phyloP scores from a whole-genome alignment of 2,113 vertebrate genomes.

The Myotis yumanensis region DNA sequence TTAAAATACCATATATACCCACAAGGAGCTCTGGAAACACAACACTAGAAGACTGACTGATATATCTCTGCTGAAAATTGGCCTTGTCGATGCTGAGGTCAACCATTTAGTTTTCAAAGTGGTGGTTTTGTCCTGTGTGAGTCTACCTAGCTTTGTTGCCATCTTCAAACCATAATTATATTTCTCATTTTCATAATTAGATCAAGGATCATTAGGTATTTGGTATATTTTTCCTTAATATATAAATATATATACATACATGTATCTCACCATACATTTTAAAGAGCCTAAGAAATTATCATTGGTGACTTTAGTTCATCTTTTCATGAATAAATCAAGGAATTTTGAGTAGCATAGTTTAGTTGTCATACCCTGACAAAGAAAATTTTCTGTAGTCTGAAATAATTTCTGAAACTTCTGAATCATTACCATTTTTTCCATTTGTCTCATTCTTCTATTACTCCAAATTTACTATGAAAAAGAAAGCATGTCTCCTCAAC shows the following conservation, averaged over 20 bases:
- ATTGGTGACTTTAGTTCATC: background rate
- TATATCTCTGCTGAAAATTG: background rate
- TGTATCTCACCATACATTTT: background rate
- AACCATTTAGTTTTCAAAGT: background rate
- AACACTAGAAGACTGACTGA: background rate
- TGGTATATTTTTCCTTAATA: background rate
- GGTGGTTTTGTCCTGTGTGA: background rate
- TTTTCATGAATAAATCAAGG: background rate
- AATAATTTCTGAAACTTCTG: background rate
- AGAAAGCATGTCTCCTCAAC: background rate
- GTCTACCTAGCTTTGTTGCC: background rate
- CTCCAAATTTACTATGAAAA: background rate
- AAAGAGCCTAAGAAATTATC: background rate
- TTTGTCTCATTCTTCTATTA: background rate
- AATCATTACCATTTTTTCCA: background rate
- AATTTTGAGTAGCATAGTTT: background rate
- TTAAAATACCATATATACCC: background rate
- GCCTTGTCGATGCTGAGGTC: background rate
- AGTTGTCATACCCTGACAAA: background rate
- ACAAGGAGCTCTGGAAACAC: background rate
- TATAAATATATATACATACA: background rate
- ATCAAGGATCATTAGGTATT: background rate
- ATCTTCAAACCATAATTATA: background rate
- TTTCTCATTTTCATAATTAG: background rate
- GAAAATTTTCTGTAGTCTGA: background rate